Base-by-base conservation (phyloP, 2,113 vertebrate species). In the Actinemys pallida region DNA sequence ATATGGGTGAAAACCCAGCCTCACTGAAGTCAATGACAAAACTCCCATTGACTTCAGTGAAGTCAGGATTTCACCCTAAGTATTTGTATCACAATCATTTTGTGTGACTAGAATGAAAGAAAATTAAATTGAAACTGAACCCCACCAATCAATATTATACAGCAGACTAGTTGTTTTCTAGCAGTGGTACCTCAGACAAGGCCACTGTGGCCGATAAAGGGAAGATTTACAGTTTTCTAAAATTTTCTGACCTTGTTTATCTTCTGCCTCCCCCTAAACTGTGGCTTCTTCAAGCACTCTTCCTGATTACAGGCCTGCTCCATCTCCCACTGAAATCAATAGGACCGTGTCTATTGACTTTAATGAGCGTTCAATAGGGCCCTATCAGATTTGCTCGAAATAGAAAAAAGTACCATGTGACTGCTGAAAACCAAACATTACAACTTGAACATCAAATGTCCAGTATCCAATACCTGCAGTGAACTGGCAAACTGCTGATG, bases 241-340 rank as follows among this genome's bases (percentile, higher is more conserved):
- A 81, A 90, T 90, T 27, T 7, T 78, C 65, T 96, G 93, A 90
- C 83, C 79, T 85, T 88, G 31, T 95, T 93, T 88, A 87, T 56
- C 57, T 88, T 88, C 81, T 81, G 81, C 57, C 79, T 90, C 42
- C 84, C 86, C 76, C 75, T 49, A 50, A 94, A 78, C 27, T 87
- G 76, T 80, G 42, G n/a, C 39, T 90, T 83, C 93, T 92, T 96
- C 57, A 59, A 95, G 35, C 27, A 20, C 42, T 88, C 92, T 84
- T 25, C 65, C 52, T 72, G 27, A 65, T 83, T 45, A 91, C 94
- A 87, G 54, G 27, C 9, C 8, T 91, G 24, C 75, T 62, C 13
- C 1, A 2, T n/a, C 90, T 92, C 42, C 22, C 27, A 56, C 3
- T 27, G 72, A 83, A 78, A 29, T 80, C 42, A 88, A 87, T 65